phyloP scores from a whole-genome alignment of 2,888 invertebrate species.

The Resseliella maxima region DNA sequence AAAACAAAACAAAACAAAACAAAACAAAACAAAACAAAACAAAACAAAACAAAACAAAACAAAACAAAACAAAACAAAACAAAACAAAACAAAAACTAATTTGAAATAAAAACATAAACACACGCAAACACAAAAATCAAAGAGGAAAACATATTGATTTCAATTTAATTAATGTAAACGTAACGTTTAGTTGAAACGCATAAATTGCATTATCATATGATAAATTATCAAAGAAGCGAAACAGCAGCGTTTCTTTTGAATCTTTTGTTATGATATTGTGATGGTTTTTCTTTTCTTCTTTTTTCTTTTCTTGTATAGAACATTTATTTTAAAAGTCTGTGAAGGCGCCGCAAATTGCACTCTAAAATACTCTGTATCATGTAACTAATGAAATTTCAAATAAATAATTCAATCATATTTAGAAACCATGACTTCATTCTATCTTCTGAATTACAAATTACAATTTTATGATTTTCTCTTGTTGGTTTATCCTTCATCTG shows the following conservation, averaged over 20 bases:
- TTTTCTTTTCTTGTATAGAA: slow-evolving; percentile 3
- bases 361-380: slow-evolving; percentile 43
- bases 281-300: slow-evolving; percentile 8
- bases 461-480: no score
- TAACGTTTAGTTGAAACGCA: slow-evolving; percentile 26
- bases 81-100: background rate
- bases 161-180: slow-evolving; percentile 15
- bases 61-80: no score
- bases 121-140: background rate
- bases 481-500: no score
- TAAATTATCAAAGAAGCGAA: background rate
- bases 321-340: slow-evolving; percentile 16
- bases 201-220: slow-evolving; percentile 24
- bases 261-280: slow-evolving; percentile 28
- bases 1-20: no score
- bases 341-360: background rate
- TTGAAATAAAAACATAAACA: background rate
- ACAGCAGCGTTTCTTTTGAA: background rate
- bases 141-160: background rate
- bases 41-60: no score
- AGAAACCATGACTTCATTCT: no score
- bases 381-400: slow-evolving; percentile 35
- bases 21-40: no score
- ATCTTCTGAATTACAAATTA: no score
- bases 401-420: no score